These are phyloP conservation scores for Heteropelma amictum DNA, from an alignment of 2,888 invertebrate genomes.

Conservation along the genomic window DNA sequence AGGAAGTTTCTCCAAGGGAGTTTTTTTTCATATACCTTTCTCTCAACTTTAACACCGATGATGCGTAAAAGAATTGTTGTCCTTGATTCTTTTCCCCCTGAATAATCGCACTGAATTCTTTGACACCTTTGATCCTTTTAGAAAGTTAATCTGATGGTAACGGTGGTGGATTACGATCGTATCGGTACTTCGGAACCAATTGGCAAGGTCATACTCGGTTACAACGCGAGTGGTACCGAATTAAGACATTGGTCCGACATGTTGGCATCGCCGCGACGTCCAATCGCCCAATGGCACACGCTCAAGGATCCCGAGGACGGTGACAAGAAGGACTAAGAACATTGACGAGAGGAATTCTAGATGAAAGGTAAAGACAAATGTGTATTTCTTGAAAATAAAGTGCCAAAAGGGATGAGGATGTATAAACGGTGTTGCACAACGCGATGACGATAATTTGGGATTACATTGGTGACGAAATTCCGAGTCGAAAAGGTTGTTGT, in stretches of 20 bases:
- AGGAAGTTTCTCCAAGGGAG: slow-evolving; percentile 21
- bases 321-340: slow-evolving; percentile 88
- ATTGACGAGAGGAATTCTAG: slow-evolving; percentile 35
- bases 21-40: no score
- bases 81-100: not conserved
- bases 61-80: no score
- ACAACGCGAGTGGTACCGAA: slow-evolving; percentile 98
- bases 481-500: no score
- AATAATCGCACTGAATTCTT: not conserved
- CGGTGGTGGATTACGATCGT: slow-evolving; percentile 99
- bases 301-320: slow-evolving; percentile 98
- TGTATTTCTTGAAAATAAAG: not conserved
- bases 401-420: not conserved
- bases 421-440: no score
- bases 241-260: slow-evolving; percentile 99
- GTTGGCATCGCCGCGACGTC: slow-evolving; percentile 99
- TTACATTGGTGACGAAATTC: no score
- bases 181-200: slow-evolving; percentile 99
- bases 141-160: slow-evolving; percentile 99
- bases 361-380: slow-evolving; percentile 9
- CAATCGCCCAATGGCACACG: slow-evolving; percentile 99
- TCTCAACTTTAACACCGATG: no score
- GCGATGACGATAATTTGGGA: no score
- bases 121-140: slow-evolving; percentile 77
- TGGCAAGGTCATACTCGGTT: slow-evolving; percentile 97